Percentiles rank a stretch among this genome's conserved stretches.
phyloP scores from a whole-genome alignment of 64 coral and sea anemone species.

The Porites lutea region DNA sequence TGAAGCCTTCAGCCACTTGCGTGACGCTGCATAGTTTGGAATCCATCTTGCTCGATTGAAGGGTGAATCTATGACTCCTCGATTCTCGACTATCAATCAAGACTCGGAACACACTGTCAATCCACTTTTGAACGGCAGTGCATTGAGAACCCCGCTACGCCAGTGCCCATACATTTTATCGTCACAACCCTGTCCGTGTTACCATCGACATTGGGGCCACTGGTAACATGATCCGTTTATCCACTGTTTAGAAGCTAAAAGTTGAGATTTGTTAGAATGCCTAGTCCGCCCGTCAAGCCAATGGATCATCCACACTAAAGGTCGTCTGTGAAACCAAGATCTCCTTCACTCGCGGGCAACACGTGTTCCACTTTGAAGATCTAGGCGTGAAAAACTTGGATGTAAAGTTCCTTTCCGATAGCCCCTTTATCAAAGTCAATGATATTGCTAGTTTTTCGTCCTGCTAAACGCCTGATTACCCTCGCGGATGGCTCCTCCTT shows the following conservation, averaged over 20 bases:
- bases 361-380: slow-evolving; percentile 8
- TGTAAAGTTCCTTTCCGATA: slow-evolving; percentile 21
- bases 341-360: not conserved
- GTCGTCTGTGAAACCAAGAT: not conserved
- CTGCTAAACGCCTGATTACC: slow-evolving; percentile 33
- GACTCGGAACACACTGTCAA: too few relatives aligned
- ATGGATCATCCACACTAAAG: slow-evolving; percentile 19
- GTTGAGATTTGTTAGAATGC: not conserved
- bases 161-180: slow-evolving; percentile 41
- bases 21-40: too few relatives aligned
- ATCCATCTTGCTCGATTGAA: too few relatives aligned
- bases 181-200: slow-evolving; percentile 15
- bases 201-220: not conserved
- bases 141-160: not conserved
- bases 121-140: not conserved
- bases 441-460: slow-evolving; percentile 23
- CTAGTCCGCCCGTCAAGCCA: not conserved
- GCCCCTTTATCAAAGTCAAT: slow-evolving; percentile 61
- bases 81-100: too few relatives aligned
- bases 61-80: too few relatives aligned
- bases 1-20: too few relatives aligned
- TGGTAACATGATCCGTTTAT: not conserved
- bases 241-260: not conserved
- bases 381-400: slow-evolving; percentile 16
- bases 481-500: slow-evolving; percentile 5